Percentiles rank a stretch among this genome's conserved stretches.
Evolutionary conservation across 2,888 invertebrate genomes (phyloP).

Genomic region (Cosmia pyralina): DNA sequence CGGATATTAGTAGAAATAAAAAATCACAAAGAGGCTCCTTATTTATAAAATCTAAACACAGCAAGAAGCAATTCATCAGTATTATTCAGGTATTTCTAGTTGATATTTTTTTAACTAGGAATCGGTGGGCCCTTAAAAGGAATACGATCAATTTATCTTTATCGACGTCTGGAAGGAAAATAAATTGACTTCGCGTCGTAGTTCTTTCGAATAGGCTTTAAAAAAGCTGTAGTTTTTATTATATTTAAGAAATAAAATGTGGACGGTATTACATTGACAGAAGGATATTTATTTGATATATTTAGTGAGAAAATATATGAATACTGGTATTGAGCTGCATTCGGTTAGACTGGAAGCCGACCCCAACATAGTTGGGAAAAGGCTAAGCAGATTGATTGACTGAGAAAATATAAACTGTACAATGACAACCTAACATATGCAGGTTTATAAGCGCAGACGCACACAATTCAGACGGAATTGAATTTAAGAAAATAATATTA

Average conservation of each 20-base stretch:
- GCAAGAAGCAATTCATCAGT: slow-evolving; percentile 36
- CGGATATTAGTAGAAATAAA: background rate
- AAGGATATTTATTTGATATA: slow-evolving; percentile 23
- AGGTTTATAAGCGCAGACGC: background rate
- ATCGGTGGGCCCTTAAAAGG: slow-evolving; percentile 50
- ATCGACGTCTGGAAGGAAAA: slow-evolving; percentile 57
- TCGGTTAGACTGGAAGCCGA: no score
- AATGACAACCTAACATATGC: background rate
- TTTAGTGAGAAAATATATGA: slow-evolving; percentile 4
- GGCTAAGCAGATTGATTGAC: no score
- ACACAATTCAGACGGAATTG: background rate
- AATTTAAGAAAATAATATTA: background rate
- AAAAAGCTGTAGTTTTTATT: slow-evolving; percentile 40
- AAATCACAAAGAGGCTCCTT: background rate
- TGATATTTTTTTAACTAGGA: slow-evolving; percentile 36
- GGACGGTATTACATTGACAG: background rate
- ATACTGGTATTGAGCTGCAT: no score
- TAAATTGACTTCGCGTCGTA: slow-evolving; percentile 57
- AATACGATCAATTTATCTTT: slow-evolving; percentile 63
- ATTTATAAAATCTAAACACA: slow-evolving; percentile 10
- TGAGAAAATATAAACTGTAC: slow-evolving; percentile 1
- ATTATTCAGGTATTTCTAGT: slow-evolving; percentile 44
- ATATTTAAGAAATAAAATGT: slow-evolving; percentile 36
- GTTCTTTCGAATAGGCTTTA: slow-evolving; percentile 37
- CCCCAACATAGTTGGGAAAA: no score